Evolutionary conservation across 2,888 invertebrate species (phyloP), one percentile per base, ranked within the genome.

Genomic region (Drosophila sordidula): DNA sequence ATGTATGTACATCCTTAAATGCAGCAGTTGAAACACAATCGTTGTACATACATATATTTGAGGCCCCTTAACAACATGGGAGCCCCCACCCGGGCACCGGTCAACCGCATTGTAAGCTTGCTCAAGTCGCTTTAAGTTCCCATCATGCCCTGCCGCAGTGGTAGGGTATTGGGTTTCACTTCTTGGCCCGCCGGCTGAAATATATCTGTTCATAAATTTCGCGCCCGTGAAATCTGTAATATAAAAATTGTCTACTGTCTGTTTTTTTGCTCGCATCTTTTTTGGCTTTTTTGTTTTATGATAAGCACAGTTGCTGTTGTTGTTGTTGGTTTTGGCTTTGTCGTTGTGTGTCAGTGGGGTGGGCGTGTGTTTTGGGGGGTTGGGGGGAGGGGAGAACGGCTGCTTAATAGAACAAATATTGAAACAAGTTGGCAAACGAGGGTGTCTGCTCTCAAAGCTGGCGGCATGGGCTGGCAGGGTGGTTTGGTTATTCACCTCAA

Each of bases 381-480:
- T 29, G 36, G 29, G 22, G 18, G n/a, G 6, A 12, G n/a, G 59
- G 18, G 11, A 4, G 32, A 6, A 49, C 39, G 44, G 57, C 63
- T 64, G 88, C 82, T 82, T 81, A 82, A 78, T 87, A 87, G 66
- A 87, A 85, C 86, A 82, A 87, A 82, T 82, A 82, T 87, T 87
- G 82, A 62, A 82, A 78, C 82, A 71, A 70, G 74, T 67, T 62
- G 45, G 36, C 51, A 49, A 50, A 51, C 57, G 42, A 46, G 65
- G 78, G 55, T 61, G 73, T 44, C 45, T 57, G 39, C 29, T 11
- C 12, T 49, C 6, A 36, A 46, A 42, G 6, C 2, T 38, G 34
- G n/a, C 4, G 8, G 14, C 39, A 8, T 34, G 36, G 46, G 38
- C 32, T 26, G 18, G 12, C 39, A 50, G 47, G 39, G 41, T 57